phyloP scores from a whole-genome alignment of 2,888 invertebrate species.

The Brassicogethes aeneus region DNA sequence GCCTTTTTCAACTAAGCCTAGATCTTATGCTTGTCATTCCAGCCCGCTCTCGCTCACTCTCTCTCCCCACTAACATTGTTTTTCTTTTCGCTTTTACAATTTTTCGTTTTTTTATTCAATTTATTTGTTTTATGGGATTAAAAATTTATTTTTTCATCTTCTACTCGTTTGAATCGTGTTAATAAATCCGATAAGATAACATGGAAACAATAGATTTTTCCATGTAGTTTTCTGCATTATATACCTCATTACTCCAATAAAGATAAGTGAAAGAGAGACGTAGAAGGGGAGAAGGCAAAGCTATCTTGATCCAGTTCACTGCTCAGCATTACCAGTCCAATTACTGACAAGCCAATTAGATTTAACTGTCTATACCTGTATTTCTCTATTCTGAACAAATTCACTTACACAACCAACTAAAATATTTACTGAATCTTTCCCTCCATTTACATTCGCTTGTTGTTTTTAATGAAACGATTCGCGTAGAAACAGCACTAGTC shows the following conservation, averaged over 20 bases:
- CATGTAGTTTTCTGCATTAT: constrained; percentile 18
- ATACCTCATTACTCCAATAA: constrained; percentile 22
- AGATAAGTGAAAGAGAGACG: constrained; percentile 21
- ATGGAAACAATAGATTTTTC: constrained; percentile 5
- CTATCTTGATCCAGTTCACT: constrained; percentile 23
- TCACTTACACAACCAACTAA: constrained; percentile 7
- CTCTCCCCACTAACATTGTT: not conserved
- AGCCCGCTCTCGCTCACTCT: constrained; percentile 2
- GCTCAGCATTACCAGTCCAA: constrained; percentile 24
- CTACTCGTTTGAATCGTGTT: no score
- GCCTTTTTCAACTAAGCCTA: constrained; percentile 13
- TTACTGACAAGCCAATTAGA: constrained; percentile 26
- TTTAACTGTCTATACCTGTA: constrained; percentile 23
- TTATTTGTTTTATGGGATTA: not conserved
- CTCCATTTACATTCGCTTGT: no score
- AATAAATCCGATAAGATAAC: not conserved
- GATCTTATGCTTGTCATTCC: constrained; percentile 15
- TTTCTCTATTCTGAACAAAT: constrained; percentile 14
- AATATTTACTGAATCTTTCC: not conserved
- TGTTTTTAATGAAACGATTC: no score
- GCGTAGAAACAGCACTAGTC: no score
- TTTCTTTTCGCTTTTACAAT: not conserved
- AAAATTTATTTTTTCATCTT: not conserved
- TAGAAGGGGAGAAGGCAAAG: constrained; percentile 18
- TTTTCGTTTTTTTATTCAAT: not conserved